These are phyloP conservation scores for Phyllotreta cruciferae DNA, from an alignment of 2,888 invertebrate species.

Conservation along the genomic window DNA sequence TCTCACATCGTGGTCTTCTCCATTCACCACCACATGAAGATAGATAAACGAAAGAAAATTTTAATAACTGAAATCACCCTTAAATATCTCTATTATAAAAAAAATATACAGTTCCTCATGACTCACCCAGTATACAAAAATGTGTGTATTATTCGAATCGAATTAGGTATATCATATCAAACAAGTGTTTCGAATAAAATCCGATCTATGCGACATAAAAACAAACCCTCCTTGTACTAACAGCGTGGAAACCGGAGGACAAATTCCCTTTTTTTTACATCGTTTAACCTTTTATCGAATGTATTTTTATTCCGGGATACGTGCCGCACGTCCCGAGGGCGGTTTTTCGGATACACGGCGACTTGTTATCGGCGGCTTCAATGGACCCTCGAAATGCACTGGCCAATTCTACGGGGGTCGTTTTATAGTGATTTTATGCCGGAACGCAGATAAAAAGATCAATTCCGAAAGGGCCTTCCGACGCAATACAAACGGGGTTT, in stretches of 20 bases:
- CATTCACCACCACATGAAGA: no score
- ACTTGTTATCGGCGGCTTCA: slow-evolving; percentile 40
- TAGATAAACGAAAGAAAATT: no score
- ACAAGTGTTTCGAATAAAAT: no score
- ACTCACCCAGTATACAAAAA: no score
- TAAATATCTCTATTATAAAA: no score
- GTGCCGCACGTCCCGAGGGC: slow-evolving; percentile 37
- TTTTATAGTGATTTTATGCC: slow-evolving; percentile 41
- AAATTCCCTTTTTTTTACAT: slow-evolving; percentile 44
- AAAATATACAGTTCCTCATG: no score
- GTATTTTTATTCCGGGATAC: slow-evolving; percentile 39
- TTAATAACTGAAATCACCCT: no score
- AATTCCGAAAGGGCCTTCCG: slow-evolving; percentile 36
- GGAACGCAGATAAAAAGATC: slow-evolving; percentile 41
- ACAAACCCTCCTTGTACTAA: no score
- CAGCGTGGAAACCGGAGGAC: slow-evolving; percentile 36
- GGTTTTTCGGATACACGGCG: slow-evolving; percentile 39
- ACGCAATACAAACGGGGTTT: slow-evolving; percentile 37
- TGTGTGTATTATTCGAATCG: no score
- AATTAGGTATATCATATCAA: no score
- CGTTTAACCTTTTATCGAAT: slow-evolving; percentile 45
- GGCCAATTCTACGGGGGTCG: slow-evolving; percentile 37
- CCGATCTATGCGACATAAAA: no score
- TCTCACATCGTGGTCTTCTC: no score
- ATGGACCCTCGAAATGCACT: slow-evolving; percentile 38